Percentiles rank a stretch among this genome's conserved stretches.
phyloP scores from a whole-genome alignment of 1,140 invertebrate species.

The Drosophila funebris region DNA sequence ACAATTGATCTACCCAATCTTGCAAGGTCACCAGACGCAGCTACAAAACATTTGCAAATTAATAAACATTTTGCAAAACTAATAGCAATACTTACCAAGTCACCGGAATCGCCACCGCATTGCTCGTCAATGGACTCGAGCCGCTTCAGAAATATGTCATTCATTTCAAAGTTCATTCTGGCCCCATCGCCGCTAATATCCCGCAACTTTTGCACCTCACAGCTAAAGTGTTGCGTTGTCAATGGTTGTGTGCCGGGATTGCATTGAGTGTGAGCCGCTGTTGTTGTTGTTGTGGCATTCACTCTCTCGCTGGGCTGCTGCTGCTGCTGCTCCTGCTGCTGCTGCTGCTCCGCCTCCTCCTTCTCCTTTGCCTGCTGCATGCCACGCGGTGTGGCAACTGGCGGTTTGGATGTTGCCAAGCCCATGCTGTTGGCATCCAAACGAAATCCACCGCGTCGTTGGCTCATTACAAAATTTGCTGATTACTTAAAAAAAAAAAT shows the following conservation, averaged over 20 bases:
- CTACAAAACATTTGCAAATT: neutral
- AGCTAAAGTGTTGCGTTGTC: slow-evolving; percentile 45
- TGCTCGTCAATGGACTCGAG: slow-evolving; percentile 59
- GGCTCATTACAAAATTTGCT: slow-evolving; percentile 35
- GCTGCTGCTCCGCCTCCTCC: neutral
- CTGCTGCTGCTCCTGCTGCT: neutral
- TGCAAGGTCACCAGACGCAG: slow-evolving; percentile 67
- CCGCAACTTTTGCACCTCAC: slow-evolving; percentile 34
- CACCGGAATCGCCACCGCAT: slow-evolving; percentile 20
- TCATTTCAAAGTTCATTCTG: slow-evolving; percentile 56
- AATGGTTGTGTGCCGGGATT: neutral
- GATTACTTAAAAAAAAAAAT: neutral
- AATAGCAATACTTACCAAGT: slow-evolving; percentile 20
- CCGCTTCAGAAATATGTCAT: slow-evolving; percentile 59
- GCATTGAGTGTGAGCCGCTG: slow-evolving; percentile 3
- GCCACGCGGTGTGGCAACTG: neutral
- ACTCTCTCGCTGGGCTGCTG: neutral
- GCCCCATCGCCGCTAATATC: slow-evolving; percentile 30
- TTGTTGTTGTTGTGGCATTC: neutral
- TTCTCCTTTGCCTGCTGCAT: neutral
- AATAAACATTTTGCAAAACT: neutral
- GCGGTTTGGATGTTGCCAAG: neutral
- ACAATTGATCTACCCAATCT: slow-evolving; percentile 74
- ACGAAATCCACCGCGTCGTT: slow-evolving; percentile 31
- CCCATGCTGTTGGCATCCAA: slow-evolving; percentile 53